Evolutionary conservation across 2,113 vertebrate genomes (phyloP), one percentile per base, ranked within the genome.

Genomic region (Centropristis striata): DNA sequence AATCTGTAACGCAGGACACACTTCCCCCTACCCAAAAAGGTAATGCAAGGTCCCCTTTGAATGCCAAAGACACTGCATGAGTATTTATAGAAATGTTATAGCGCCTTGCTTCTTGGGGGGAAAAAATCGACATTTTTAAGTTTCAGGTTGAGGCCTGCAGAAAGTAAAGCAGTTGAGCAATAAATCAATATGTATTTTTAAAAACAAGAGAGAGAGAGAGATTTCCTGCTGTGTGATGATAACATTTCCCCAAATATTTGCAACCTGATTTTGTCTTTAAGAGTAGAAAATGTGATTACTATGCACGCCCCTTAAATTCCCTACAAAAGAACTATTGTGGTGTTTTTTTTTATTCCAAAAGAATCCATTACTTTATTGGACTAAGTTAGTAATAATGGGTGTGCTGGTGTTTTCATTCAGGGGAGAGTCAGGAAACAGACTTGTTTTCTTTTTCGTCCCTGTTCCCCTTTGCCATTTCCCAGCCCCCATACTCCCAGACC

Each of bases 351-450:
- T 44, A 14, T 49, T 20, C 11, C 47, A 2, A 50, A 71, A 36
- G 23, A 37, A 15, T 15, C 21, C 1, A 1, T 20, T 49, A 58
- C 23, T 46, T 60, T 70, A 16, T 64, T 68, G 5, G 20, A 7
- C 1, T 71, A 4, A 14, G 2, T 23, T 71, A 36, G 37, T 13
- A 64, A 15, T 47, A 15, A 21, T 66, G 44, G 14, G 51, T 50
- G 69, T 50, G 50, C 70, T 64, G 6, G 12, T 71, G 44, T 81
- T 84, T 85, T 63, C 27, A 49, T 20, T 61, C 3, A 49, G 25
- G 20, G 39, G 5, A 25, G 53, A 68, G 64, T 60, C 75, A 25
- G 81, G 73, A 86, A 78, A 61, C 36, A n/a, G 59, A 1, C 25
- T 2, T 74, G 23, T 87, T 75, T 78, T 81, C 12, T 37, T 49